Evolutionary conservation across 1,140 invertebrate species (phyloP).

Genomic region (Scaptomyza montana): DNA sequence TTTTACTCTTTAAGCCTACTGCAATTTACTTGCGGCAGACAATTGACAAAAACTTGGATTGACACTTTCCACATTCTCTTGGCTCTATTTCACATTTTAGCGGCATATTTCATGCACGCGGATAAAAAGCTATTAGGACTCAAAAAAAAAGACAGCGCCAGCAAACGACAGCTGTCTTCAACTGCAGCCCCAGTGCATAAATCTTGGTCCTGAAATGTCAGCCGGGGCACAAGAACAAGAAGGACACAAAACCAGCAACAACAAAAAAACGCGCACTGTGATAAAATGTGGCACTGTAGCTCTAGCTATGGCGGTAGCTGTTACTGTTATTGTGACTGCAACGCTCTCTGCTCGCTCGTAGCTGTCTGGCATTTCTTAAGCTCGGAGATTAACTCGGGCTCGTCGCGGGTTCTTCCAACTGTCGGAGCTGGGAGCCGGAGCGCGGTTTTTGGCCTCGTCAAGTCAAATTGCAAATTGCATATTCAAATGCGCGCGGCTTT

Average conservation of each 20-base stretch:
- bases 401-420: slow-evolving; percentile 28
- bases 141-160: slow-evolving; percentile 53
- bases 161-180: slow-evolving; percentile 80
- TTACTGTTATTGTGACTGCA: slow-evolving; percentile 29
- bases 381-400: slow-evolving; percentile 69
- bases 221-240: slow-evolving; percentile 17
- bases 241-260: background rate
- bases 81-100: slow-evolving; percentile 72
- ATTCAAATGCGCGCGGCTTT: slow-evolving; percentile 79
- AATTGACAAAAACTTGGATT: slow-evolving; percentile 64
- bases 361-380: slow-evolving; percentile 74
- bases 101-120: slow-evolving; percentile 77
- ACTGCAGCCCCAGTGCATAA: slow-evolving; percentile 79
- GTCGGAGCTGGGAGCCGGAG: slow-evolving; percentile 30
- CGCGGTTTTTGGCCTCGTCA: slow-evolving; percentile 68
- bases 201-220: slow-evolving; percentile 80
- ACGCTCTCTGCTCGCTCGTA: slow-evolving; percentile 37
- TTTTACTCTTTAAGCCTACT: slow-evolving; percentile 11
- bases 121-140: slow-evolving; percentile 75
- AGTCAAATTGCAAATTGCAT: slow-evolving; percentile 81
- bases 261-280: slow-evolving; percentile 47
- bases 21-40: slow-evolving; percentile 20
- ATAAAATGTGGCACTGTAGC: slow-evolving; percentile 63
- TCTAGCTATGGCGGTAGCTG: background rate
- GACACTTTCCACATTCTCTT: slow-evolving; percentile 71